A percentile compares a stretch with the other conserved stretches of the same genome.
phyloP scores from a whole-genome alignment of 2,113 vertebrate species.

The Sorex araneus region DNA sequence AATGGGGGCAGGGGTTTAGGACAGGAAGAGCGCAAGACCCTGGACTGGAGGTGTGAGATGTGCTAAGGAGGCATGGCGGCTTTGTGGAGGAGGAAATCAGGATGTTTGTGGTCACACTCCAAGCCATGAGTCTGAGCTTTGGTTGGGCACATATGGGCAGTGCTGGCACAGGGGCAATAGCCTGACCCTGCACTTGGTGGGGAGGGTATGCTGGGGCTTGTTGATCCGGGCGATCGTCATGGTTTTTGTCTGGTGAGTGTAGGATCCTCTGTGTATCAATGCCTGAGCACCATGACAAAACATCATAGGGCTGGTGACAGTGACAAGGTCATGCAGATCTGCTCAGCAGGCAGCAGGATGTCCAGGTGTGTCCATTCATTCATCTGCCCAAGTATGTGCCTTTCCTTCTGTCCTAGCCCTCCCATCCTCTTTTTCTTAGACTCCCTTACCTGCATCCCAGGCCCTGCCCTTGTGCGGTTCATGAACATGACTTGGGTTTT shows the following conservation, averaged over 20 bases:
- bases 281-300: not conserved
- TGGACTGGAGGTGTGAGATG: accelerated
- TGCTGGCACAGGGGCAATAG: not conserved
- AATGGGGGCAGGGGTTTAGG: not conserved
- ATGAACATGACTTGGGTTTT: not conserved
- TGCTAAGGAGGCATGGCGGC: too few species aligned
- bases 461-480: not conserved
- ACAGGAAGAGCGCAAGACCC: not conserved
- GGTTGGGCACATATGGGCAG: too few species aligned
- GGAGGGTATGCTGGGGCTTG: too few species aligned
- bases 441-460: not conserved
- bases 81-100: too few species aligned
- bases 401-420: too few species aligned
- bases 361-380: not conserved
- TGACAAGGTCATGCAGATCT: not conserved
- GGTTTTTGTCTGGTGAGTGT: not conserved
- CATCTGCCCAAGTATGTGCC: not conserved
- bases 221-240: not conserved
- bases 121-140: too few species aligned
- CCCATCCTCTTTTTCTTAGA: not conserved
- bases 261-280: accelerated
- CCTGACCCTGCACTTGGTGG: too few species aligned
- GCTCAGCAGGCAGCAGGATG: not conserved
- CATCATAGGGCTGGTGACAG: too few species aligned
- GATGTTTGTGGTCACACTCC: too few species aligned